Base-by-base conservation (phyloP, 2,888 invertebrate species). In the Patella caerulea region DNA sequence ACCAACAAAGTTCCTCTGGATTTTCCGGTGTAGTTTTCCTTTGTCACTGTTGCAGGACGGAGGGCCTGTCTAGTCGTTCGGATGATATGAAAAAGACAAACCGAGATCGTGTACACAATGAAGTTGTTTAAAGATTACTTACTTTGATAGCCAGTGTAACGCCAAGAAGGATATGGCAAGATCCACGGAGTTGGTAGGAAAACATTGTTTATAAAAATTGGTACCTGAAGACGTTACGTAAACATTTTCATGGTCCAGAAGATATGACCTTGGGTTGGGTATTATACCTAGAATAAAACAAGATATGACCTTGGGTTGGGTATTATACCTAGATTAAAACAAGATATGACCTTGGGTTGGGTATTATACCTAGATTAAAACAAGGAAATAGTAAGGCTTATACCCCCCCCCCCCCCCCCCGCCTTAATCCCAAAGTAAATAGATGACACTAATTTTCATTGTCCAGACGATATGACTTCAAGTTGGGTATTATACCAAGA, bases 191-290 rank as follows among this genome's bases (percentile, higher is more conserved):
- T 65, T 65, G n/a, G 65, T 0, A 65, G 65, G 65, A 19, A 65
- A n/a, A 19, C 65, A 65, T 65, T 65, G 65, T 65, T 65, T 65
- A 19, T 17, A 65, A 19, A 65, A 65, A 65, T 15, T 11, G n/a
- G 65, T 65, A 65, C 65, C 65, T 11, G 65, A 65, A 17, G 65
- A 9, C 19, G 65, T 65, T n/a, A 65, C 65, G 19, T 65, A 65
- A 19, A 65, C 65, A 65, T 65, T 65, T 9, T 65, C 65, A 65
- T 65, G 19, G 19, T 65, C 65, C 7, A 65, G 5, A 65, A n/a
- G 19, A n/a, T 65, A 65, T n/a, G 65, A 65, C 19, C 65, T 7
- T 19, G 65, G 65, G n/a, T 19, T 12, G 19, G 65, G 65, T 65
- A 65, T 65, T 19, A 65, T n/a, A 11, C 65, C 65, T 65, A 15